These are phyloP conservation scores for Rhizomys pruinosus DNA, from an alignment of 2,113 vertebrate genomes.

Conservation along the genomic window DNA sequence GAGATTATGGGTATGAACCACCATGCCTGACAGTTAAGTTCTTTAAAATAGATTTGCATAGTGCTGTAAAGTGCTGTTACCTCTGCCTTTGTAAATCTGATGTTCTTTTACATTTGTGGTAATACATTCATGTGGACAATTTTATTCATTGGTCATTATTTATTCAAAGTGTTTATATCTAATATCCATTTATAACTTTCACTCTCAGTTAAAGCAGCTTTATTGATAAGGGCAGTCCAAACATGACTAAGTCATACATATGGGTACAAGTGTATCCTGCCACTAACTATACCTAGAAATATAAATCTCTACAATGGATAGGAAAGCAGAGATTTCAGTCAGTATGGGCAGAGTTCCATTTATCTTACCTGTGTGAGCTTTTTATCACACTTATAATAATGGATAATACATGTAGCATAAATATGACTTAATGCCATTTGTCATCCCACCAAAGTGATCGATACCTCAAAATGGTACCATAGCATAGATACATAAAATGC, in stretches of 20 bases:
- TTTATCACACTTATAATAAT: conserved; percentile 12
- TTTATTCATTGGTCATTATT: neutral
- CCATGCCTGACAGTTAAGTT: no score
- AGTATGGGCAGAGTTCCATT: neutral
- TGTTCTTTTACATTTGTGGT: conserved; percentile 39
- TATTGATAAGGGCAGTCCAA: conserved; percentile 25
- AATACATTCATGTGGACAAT: conserved; percentile 17
- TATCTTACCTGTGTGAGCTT: neutral
- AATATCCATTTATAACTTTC: neutral
- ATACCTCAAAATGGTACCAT: neutral
- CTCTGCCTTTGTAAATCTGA: neutral
- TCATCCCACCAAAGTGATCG: conserved; percentile 9
- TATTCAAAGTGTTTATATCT: neutral
- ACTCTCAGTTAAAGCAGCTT: neutral
- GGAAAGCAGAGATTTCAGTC: conserved; percentile 23
- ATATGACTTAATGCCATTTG: conserved; percentile 19
- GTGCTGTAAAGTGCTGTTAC: no score
- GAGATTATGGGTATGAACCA: no score
- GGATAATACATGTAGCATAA: neutral
- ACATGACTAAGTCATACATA: neutral
- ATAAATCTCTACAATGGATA: neutral
- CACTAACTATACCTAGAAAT: neutral
- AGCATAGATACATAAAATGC: conserved; percentile 20
- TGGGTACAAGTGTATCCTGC: neutral
- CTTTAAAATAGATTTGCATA: conserved; percentile 35